A percentile compares a stretch with the other conserved stretches of the same genome.
Conservation (phyloP, 2,888 invertebrate species). For the Tortricodes alternella region DNA sequence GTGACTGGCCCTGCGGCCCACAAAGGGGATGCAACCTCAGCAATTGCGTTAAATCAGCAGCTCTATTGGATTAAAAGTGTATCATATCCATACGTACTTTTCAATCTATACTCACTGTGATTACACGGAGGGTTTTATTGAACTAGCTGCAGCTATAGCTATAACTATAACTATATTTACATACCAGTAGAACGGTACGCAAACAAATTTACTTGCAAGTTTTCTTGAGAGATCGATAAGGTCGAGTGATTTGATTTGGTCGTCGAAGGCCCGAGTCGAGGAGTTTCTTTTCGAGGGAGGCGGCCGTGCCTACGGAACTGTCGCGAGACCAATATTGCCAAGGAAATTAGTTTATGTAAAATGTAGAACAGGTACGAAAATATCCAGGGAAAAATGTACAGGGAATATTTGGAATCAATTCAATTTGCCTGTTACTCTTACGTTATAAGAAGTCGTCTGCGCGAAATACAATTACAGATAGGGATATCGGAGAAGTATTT, state of each 20-base stretch:
- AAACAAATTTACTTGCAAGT: constrained; percentile 73
- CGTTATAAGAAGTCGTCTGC: constrained; percentile 38
- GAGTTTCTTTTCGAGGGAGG: constrained; percentile 75
- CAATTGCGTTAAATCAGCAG: constrained; percentile 79
- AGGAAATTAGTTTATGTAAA: constrained; percentile 83
- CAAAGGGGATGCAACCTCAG: constrained; percentile 75
- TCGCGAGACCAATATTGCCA: constrained; percentile 80
- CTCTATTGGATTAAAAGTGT: constrained; percentile 73
- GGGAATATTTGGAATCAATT: constrained; percentile 56
- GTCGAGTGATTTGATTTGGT: constrained; percentile 80
- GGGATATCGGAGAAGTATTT: constrained; percentile 36
- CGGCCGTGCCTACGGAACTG: constrained; percentile 76
- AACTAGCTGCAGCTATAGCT: constrained; percentile 14
- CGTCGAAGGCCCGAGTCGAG: constrained; percentile 64
- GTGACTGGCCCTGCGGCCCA: constrained; percentile 61
- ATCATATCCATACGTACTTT: constrained; percentile 49
- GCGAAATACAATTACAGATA: constrained; percentile 54
- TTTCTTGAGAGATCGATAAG: constrained; percentile 75
- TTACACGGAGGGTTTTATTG: constrained; percentile 19
- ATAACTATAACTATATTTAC: constrained; percentile 1
- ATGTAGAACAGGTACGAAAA: constrained; percentile 80
- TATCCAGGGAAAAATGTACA: constrained; percentile 71
- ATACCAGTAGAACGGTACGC: constrained; percentile 39
- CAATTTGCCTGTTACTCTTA: constrained; percentile 37
- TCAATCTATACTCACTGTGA: constrained; percentile 33